phyloP scores from a whole-genome alignment of 30 jellyfish, hydroid and myxozoan species.

The Mastigias papua region DNA sequence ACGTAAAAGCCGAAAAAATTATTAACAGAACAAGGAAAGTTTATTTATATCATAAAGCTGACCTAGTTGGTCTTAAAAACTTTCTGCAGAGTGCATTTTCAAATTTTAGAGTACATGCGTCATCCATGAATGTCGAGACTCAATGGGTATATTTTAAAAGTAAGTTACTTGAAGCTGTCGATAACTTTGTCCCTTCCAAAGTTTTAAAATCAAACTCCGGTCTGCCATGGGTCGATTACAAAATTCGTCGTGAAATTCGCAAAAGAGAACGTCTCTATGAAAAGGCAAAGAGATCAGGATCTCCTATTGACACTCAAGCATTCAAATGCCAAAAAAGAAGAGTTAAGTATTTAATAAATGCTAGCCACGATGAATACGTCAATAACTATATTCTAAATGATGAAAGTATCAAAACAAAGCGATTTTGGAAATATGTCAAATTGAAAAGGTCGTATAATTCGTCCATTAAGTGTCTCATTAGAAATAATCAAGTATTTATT shows the following conservation, averaged over 20 bases:
- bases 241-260: slow-evolving; percentile 33
- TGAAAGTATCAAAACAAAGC: slow-evolving; percentile 1
- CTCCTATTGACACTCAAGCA: slow-evolving; percentile 15
- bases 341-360: slow-evolving; percentile 19
- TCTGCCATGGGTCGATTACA: slow-evolving; percentile 22
- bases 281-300: slow-evolving; percentile 30
- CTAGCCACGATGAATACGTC: slow-evolving; percentile 28
- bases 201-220: slow-evolving; percentile 1
- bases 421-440: slow-evolving; percentile 18
- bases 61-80: not conserved
- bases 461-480: slow-evolving; percentile 9
- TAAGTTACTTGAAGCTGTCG: slow-evolving; percentile 4
- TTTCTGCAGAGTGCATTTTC: not conserved
- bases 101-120: not conserved
- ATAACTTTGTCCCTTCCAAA: slow-evolving; percentile 36
- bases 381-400: slow-evolving; percentile 15
- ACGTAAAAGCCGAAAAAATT: slow-evolving; percentile 1
- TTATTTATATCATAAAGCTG: not conserved
- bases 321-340: slow-evolving; percentile 10
- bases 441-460: not conserved
- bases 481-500: not conserved
- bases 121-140: slow-evolving; percentile 1
- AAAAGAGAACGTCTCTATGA: slow-evolving; percentile 30
- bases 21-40: not conserved
- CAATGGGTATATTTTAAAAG: slow-evolving; percentile 10